Evolutionary conservation across 2,113 vertebrate species (phyloP), one percentile per base, ranked within the genome.

Genomic region (Piaya cayana): DNA sequence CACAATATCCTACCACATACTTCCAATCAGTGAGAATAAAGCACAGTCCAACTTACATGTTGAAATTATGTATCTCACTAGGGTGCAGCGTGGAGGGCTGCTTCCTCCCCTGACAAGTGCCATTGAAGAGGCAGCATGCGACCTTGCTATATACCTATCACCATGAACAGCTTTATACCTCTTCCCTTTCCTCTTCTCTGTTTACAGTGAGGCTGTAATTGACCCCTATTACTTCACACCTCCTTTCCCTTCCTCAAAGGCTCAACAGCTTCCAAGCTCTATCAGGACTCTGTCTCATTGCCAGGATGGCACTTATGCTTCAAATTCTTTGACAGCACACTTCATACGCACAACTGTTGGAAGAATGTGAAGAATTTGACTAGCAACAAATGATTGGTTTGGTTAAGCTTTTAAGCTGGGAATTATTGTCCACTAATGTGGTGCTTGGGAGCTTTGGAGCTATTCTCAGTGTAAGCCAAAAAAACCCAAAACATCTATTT

Each of bases 281-380:
- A 37, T 11, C 11, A 50, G 67, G 75, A 65, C 19, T 18, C 49
- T 1, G 5, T 26, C 23, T 64, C 17, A 37, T 30, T 2, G 8
- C 20, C 58, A 64, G 45, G 47, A 53, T 90, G 79, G 72, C 50
- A 43, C 36, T 90, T 37, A 27, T 29, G 32, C 74, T 72, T 34
- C 59, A 72, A 64, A 82, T 65, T 49, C 74, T 80, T 76, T 70
- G 60, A 27, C 55, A 65, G 70, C 58, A 26, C 8, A 21, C 63
- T 72, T 93, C 42, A 77, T 29, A 65, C 47, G 76, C 22, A 77
- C 75, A 90, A 17, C 22, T n/a, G 27, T 29, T 77, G 29, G 63
- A 90, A 91, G 71, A 85, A 94, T 82, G n/a, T 49, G 36, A 76
- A 86, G 81, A 88, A 91, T 88, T 37, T 67, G 43, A 71, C 26